Evolutionary conservation across 2,888 invertebrate species (phyloP), one percentile per base, ranked within the genome.

Genomic region (Chrysotoxum bicinctum): DNA sequence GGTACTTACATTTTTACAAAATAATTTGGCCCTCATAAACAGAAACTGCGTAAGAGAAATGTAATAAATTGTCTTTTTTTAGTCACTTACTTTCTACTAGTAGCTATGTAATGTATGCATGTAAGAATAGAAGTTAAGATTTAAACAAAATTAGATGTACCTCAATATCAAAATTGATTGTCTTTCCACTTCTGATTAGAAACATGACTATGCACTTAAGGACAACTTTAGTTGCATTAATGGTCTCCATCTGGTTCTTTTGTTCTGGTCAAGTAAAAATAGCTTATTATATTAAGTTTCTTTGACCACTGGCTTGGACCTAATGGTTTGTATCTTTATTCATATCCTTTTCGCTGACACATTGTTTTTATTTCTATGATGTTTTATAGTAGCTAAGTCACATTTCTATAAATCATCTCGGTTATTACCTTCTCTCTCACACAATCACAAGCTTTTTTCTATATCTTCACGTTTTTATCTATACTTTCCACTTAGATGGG

Each of bases 401-500:
- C 45, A 81, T 85, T 73, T 68, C 69, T n/a, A 81, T 85, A 85
- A 81, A 85, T 85, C 81, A 81, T 81, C 50, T 75, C 32, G 37
- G 19, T 64, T 62, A 74, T 69, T 66, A 66, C 16, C 30, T 54
- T 40, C n/a, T 66, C 12, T 30, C n/a, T 30, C 50, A 32, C 70
- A 35, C 48, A 37, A 66, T 14, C 14, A 54, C 3, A 14, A 10
- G 23, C 14, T 37, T 48, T 54, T 35, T 54, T 14, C 2, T 12
- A 19, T 76, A 85, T 85, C 85, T 77, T 45, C 60, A 16, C 40
- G 62, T 78, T 81, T 88, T 91, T 90, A 90, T 90, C 90, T 90
- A 91, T 90, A 90, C 90, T 90, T 90, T 91, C 91, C 91, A 89
- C 90, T 90, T 88, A 91, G 88, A 89, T 90, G 91, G 90, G 90